A percentile compares a stretch with the other conserved stretches of the same genome.
Evolutionary conservation across 2,113 vertebrate species (phyloP).

Genomic region (Todiramphus chloris): DNA sequence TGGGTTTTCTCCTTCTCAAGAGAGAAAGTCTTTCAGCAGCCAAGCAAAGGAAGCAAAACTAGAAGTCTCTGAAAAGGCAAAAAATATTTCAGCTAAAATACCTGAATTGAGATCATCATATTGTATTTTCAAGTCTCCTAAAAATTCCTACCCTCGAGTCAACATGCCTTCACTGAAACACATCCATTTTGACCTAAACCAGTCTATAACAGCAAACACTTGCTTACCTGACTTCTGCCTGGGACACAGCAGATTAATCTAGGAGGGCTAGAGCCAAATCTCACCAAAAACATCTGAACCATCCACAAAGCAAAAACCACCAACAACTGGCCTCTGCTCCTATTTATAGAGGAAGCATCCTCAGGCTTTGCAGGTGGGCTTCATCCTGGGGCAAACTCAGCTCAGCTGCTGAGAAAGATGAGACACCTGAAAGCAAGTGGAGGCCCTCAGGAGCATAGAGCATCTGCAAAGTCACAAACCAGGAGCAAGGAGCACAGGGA

Average conservation of each 20-base stretch:
- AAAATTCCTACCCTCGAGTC: fast-evolving
- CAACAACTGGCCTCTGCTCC: fast-evolving
- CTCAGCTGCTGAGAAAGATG: neutral
- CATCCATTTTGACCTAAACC: neutral
- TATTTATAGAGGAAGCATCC: neutral
- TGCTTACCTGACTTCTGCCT: neutral
- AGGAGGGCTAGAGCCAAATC: fast-evolving
- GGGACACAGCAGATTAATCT: fast-evolving
- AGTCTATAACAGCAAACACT: fast-evolving
- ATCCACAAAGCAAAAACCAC: neutral
- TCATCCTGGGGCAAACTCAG: neutral
- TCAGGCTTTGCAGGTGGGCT: neutral
- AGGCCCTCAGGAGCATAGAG: neutral
- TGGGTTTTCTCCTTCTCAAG: neutral
- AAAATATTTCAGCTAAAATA: neutral
- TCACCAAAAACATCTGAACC: fast-evolving
- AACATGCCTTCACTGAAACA: fast-evolving
- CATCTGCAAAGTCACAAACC: neutral
- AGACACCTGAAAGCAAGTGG: neutral
- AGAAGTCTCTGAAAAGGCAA: neutral
- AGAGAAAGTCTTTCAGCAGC: neutral
- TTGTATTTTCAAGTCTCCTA: fast-evolving
- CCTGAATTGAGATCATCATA: neutral
- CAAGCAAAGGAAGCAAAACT: neutral
- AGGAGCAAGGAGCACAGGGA: neutral